Conservation (phyloP, 2,888 invertebrate species). For the Isoperla grammatica region DNA sequence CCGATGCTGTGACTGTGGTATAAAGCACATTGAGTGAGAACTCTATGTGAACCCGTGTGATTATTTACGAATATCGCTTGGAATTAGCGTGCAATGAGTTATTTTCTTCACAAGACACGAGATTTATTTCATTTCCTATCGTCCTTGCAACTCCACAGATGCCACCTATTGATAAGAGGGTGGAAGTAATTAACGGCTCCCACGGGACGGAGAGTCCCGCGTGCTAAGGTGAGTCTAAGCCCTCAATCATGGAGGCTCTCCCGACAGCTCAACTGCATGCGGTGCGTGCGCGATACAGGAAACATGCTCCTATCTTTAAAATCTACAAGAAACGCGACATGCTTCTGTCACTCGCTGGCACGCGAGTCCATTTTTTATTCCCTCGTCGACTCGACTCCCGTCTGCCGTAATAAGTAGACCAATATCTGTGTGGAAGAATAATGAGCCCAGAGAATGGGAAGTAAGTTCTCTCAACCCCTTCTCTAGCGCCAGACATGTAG, state of each 20-base stretch:
- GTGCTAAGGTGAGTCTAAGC: not conserved
- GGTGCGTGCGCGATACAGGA: not conserved
- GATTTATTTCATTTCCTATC: slow-evolving; percentile 28
- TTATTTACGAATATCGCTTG: not conserved
- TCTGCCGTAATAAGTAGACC: too few relatives aligned
- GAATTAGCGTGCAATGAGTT: not conserved
- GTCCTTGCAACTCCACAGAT: slow-evolving; percentile 22
- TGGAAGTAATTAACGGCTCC: slow-evolving; percentile 27
- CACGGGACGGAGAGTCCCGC: slow-evolving; percentile 16
- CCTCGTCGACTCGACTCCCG: not conserved
- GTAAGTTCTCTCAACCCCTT: too few relatives aligned
- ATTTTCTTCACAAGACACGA: slow-evolving; percentile 11
- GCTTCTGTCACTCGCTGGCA: slow-evolving; percentile 11
- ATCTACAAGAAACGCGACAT: slow-evolving; percentile 13
- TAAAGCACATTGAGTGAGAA: too few relatives aligned
- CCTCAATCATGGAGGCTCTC: slow-evolving; percentile 1
- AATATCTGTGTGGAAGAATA: too few relatives aligned
- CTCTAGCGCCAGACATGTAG: too few relatives aligned
- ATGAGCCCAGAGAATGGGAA: too few relatives aligned
- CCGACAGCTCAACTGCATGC: not conserved
- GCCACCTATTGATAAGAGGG: slow-evolving; percentile 25
- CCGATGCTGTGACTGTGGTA: too few relatives aligned
- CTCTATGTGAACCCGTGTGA: too few relatives aligned
- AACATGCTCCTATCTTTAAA: slow-evolving; percentile 12
- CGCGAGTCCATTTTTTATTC: slow-evolving; percentile 7